These are phyloP conservation scores for Drosophila pandora DNA, from an alignment of 1,140 invertebrate species.

Conservation along the genomic window DNA sequence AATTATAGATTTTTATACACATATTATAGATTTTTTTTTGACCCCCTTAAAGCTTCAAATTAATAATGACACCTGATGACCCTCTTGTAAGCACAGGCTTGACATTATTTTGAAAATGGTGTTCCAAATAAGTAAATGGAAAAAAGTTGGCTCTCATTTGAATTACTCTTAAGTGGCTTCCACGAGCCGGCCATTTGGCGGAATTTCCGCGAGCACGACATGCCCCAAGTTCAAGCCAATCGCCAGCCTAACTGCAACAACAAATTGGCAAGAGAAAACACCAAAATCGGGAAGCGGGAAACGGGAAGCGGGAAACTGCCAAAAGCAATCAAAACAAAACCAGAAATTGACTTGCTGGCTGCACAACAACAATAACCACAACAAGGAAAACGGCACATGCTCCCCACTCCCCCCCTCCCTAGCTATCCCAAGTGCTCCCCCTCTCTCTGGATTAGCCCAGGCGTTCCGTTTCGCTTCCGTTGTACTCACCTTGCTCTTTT, in stretches of 20 bases:
- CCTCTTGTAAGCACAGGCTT: background rate
- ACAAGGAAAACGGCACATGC: background rate
- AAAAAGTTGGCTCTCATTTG: background rate
- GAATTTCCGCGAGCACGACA: background rate
- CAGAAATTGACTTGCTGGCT: constrained; percentile 62
- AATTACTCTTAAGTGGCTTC: background rate
- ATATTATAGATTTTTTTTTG: too few relatives aligned
- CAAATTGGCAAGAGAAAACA: constrained; percentile 40
- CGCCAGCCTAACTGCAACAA: constrained; percentile 28
- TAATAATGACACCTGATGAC: too few relatives aligned
- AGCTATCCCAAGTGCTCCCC: background rate
- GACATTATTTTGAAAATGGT: background rate
- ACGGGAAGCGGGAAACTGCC: constrained; percentile 45
- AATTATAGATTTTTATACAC: too few relatives aligned
- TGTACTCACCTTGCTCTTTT: constrained; percentile 77
- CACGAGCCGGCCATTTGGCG: background rate
- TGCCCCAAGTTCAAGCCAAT: background rate
- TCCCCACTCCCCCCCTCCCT: background rate
- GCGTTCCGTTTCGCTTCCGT: constrained; percentile 21
- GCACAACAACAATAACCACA: background rate
- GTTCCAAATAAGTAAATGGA: background rate
- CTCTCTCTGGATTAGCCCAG: background rate
- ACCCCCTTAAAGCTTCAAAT: too few relatives aligned
- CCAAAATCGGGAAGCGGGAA: constrained; percentile 39
- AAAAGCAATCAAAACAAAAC: constrained; percentile 78